Evolutionary conservation across 2,888 invertebrate genomes (phyloP).

Genomic region (Plemyria rubiginata): DNA sequence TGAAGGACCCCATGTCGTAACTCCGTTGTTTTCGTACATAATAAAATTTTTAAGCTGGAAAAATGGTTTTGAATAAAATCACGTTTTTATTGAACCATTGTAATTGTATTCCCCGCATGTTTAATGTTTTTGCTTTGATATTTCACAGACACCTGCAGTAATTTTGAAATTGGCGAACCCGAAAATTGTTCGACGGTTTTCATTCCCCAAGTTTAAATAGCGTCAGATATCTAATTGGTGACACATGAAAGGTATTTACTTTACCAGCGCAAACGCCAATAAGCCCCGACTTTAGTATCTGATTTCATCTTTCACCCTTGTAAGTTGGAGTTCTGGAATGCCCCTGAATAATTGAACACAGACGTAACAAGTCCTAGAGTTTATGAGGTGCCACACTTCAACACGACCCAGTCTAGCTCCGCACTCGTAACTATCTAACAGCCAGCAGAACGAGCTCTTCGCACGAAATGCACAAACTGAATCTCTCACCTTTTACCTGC

Average conservation of each 20-base stretch:
- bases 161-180: no score
- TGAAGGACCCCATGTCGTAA: no score
- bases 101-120: no score
- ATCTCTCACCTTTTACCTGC: constrained; percentile 42
- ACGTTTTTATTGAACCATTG: no score
- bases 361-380: constrained; percentile 40
- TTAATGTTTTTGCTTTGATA: no score
- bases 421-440: constrained; percentile 42
- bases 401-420: constrained; percentile 41
- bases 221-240: neutral
- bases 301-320: constrained; percentile 31
- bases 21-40: no score
- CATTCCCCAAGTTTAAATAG: neutral
- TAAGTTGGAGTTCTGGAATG: constrained; percentile 17
- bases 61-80: no score
- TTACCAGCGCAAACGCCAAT: constrained; percentile 12
- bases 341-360: constrained; percentile 37
- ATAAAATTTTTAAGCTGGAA: no score
- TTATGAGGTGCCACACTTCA: constrained; percentile 45
- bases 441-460: constrained; percentile 40
- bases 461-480: constrained; percentile 45
- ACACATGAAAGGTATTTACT: constrained; percentile 9
- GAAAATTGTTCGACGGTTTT: no score
- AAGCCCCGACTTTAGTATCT: constrained; percentile 23
- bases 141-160: no score